Percentiles rank a stretch among this genome's conserved stretches.
Conservation (phyloP, 2,888 invertebrate species). For the Ennomos fuscantarius region DNA sequence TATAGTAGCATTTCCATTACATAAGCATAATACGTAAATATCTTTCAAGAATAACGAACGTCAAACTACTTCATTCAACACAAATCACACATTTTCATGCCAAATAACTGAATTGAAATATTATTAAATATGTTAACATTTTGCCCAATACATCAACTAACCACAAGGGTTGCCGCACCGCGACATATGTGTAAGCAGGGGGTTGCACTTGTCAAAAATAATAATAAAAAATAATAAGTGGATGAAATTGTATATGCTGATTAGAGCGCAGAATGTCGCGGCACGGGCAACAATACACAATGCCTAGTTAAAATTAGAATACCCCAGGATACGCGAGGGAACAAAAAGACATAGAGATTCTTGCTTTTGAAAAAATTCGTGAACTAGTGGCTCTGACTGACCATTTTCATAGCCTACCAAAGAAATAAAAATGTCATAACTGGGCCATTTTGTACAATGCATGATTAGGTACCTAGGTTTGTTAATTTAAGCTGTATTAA, state of each 20-base stretch:
- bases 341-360: constrained; percentile 41
- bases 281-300: constrained; percentile 65
- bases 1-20: too few relatives aligned
- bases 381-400: neutral
- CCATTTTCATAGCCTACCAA: neutral
- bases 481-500: too few relatives aligned
- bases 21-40: too few relatives aligned
- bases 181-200: constrained; percentile 67
- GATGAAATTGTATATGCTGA: constrained; percentile 78
- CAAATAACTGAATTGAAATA: too few relatives aligned
- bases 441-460: too few relatives aligned
- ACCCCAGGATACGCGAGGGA: constrained; percentile 46
- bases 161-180: constrained; percentile 46
- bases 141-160: constrained; percentile 27
- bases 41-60: too few relatives aligned
- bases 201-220: constrained; percentile 65
- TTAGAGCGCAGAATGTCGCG: constrained; percentile 56
- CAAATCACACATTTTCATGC: too few relatives aligned
- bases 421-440: constrained; percentile 1
- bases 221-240: constrained; percentile 54
- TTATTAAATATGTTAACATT: neutral
- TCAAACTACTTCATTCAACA: too few relatives aligned
- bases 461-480: too few relatives aligned
- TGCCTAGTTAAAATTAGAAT: constrained; percentile 73
- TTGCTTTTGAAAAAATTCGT: neutral